These are phyloP conservation scores for Rhinatrema bivittatum DNA, from an alignment of 2,797 vertebrate species.

Conservation along the genomic window DNA sequence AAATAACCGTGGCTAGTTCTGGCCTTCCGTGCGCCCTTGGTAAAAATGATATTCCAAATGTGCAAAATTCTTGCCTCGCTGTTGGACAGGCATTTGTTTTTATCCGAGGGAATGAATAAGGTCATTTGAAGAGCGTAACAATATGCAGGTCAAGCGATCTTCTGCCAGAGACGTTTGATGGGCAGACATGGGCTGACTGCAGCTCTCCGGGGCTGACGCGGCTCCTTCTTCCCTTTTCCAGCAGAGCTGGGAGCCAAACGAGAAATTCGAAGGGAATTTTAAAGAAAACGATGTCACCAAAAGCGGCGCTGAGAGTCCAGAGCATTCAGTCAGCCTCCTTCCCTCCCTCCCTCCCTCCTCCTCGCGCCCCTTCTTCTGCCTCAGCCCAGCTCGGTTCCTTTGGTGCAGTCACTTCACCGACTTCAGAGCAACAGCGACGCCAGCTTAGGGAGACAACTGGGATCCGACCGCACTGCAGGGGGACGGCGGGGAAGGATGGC, in stretches of 20 bases:
- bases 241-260: conserved; percentile 16
- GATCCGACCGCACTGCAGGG: neutral
- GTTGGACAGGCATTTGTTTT: too few relatives aligned
- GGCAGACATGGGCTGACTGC: too few relatives aligned
- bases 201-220: conserved; percentile 10
- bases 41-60: too few relatives aligned
- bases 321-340: conserved; percentile 28
- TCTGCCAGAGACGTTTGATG: neutral
- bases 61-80: too few relatives aligned
- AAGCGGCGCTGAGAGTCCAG: conserved; percentile 36
- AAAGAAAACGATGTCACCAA: conserved; percentile 17
- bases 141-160: neutral
- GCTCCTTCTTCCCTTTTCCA: conserved; percentile 1
- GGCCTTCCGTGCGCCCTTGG: too few relatives aligned
- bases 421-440: too few relatives aligned
- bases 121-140: neutral
- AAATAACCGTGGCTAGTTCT: too few relatives aligned
- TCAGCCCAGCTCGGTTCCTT: neutral
- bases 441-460: too few relatives aligned
- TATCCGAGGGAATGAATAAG: too few relatives aligned
- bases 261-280: conserved; percentile 32
- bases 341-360: conserved; percentile 26
- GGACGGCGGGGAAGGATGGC: too few relatives aligned
- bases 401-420: too few relatives aligned
- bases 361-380: neutral